phyloP scores from a whole-genome alignment of 2,797 vertebrate genomes.

The Scyliorhinus canicula region DNA sequence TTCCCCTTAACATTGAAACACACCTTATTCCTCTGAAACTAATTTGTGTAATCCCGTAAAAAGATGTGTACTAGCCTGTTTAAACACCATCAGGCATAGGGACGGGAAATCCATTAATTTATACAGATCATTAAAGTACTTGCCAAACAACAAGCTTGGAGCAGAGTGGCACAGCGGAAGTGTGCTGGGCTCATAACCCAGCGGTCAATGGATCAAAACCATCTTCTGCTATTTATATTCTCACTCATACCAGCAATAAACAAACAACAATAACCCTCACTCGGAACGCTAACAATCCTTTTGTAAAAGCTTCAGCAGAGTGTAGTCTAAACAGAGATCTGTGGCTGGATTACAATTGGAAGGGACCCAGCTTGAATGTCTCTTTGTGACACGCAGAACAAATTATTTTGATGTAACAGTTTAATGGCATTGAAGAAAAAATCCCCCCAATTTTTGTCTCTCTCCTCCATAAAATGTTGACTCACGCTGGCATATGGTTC shows the following conservation, averaged over 20 bases:
- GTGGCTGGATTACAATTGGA: slow-evolving; percentile 7
- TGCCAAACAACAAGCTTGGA: slow-evolving; percentile 62
- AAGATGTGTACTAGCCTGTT: slow-evolving; percentile 72
- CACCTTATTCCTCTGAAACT: slow-evolving; percentile 57
- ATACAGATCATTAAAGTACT: slow-evolving; percentile 53
- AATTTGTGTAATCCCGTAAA: slow-evolving; percentile 79
- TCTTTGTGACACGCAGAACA: not conserved
- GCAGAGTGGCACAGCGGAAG: no score
- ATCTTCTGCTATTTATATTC: no score
- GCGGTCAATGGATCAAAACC: no score
- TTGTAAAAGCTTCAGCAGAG: slow-evolving; percentile 41
- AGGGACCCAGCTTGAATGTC: not conserved
- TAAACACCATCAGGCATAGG: slow-evolving; percentile 56
- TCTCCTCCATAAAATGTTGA: not conserved
- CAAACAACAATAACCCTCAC: slow-evolving; percentile 58
- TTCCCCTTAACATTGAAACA: slow-evolving; percentile 39
- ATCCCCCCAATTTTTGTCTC: not conserved
- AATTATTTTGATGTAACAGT: not conserved
- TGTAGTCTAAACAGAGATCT: slow-evolving; percentile 1
- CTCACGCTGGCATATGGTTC: not conserved
- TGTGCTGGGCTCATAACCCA: no score
- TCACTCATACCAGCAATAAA: no score
- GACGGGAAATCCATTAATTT: slow-evolving; percentile 48
- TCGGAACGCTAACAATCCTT: slow-evolving; percentile 58
- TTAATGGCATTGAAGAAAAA: slow-evolving; percentile 8